Conservation (phyloP, 2,888 invertebrate species). For the Heliconius aoede region DNA sequence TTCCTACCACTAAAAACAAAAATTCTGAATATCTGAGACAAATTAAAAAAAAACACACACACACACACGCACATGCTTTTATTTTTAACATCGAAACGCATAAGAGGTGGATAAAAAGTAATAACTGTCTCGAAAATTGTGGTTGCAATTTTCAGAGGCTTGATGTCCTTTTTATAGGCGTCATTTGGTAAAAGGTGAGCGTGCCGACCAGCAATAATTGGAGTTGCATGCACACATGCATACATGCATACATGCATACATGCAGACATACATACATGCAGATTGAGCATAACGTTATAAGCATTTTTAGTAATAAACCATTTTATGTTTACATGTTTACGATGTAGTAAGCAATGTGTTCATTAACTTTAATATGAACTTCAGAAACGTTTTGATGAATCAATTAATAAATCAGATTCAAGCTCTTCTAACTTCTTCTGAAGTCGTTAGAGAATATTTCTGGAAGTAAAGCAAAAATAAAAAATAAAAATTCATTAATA, state of each 20-base stretch:
- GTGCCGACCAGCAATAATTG: slow-evolving; percentile 35
- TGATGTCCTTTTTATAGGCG: slow-evolving; percentile 60
- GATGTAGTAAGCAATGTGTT: slow-evolving; percentile 1
- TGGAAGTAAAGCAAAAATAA: background rate
- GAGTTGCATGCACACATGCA: slow-evolving; percentile 19
- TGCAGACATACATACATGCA: slow-evolving; percentile 8
- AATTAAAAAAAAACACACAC: slow-evolving; percentile 28
- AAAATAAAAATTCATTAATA: background rate
- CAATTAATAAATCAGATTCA: background rate
- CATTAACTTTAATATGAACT: slow-evolving; percentile 18
- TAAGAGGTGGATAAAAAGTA: slow-evolving; percentile 67
- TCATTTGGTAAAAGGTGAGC: slow-evolving; percentile 43
- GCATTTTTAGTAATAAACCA: slow-evolving; percentile 35
- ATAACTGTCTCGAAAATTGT: slow-evolving; percentile 69
- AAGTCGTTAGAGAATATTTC: background rate
- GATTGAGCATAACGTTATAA: slow-evolving; percentile 29
- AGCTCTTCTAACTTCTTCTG: background rate
- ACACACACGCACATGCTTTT: slow-evolving; percentile 39
- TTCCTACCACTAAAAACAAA: background rate
- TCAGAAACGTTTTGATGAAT: slow-evolving; percentile 6
- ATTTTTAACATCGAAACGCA: slow-evolving; percentile 54
- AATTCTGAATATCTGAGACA: slow-evolving; percentile 4
- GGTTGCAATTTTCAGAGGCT: slow-evolving; percentile 67
- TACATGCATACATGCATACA: too few relatives aligned
- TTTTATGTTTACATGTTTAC: slow-evolving; percentile 33